Percentiles rank a stretch among this genome's conserved stretches.
Evolutionary conservation across 2,113 vertebrate species (phyloP).

Genomic region (Garra rufa): DNA sequence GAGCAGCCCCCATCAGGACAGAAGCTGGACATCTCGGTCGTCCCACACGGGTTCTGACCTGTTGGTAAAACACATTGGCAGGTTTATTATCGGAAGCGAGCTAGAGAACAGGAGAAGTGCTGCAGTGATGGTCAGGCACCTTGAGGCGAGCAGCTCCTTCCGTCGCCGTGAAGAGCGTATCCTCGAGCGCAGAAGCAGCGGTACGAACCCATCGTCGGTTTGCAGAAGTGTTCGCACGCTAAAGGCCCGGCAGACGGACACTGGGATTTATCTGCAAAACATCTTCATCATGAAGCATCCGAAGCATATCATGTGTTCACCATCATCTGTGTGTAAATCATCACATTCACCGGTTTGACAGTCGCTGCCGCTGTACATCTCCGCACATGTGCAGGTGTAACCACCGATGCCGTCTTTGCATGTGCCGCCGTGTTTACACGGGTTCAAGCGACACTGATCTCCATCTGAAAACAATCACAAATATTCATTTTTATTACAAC

Average conservation of each 20-base stretch:
- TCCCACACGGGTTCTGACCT: constrained; percentile 73
- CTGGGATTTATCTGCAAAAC: constrained; percentile 73
- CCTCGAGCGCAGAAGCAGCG: constrained; percentile 83
- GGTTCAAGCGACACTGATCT: constrained; percentile 79
- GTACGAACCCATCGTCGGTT: constrained; percentile 61
- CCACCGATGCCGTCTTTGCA: constrained; percentile 79
- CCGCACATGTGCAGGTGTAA: constrained; percentile 79
- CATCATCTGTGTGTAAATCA: no score
- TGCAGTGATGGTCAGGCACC: constrained; percentile 67
- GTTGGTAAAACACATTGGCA: neutral
- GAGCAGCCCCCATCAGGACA: constrained; percentile 74
- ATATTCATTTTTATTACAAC: neutral
- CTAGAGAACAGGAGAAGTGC: no score
- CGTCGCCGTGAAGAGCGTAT: constrained; percentile 78
- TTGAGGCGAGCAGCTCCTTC: constrained; percentile 76
- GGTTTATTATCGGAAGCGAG: no score
- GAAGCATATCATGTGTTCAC: no score
- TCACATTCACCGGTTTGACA: constrained; percentile 76
- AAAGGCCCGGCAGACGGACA: constrained; percentile 75
- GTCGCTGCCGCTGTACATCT: constrained; percentile 76
- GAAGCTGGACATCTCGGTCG: neutral
- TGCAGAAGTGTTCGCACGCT: constrained; percentile 89
- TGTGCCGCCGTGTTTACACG: constrained; percentile 81
- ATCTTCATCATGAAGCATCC: neutral
- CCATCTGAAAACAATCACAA: constrained; percentile 68